Base-by-base conservation (phyloP, 2,113 vertebrate species). In the Tursiops truncatus region DNA sequence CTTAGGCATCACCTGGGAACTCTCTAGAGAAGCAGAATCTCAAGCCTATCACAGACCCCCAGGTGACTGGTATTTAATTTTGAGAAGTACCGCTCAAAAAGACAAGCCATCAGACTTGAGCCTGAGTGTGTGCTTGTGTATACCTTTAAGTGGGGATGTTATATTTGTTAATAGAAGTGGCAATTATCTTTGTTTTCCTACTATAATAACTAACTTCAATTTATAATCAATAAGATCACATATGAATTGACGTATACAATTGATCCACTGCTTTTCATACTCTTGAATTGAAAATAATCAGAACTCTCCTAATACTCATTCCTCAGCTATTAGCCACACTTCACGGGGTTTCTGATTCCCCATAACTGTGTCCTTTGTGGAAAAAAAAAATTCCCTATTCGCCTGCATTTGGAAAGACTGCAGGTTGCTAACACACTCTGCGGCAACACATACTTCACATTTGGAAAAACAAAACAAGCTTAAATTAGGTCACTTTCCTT, bases 141-240 rank as follows among this genome's bases (percentile, higher is more conserved):
- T 44, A 26, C 17, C 21, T 77, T 76, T 70, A 58, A 85, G 56
- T 36, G 18, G 33, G 8, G 36, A 31, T 41, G 47, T 31, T 47
- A 9, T 25, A 17, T 76, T 77, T 70, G 12, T 60, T 92, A 47
- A 44, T 4, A 65, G 50, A 80, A 38, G 14, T 79, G 41, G 20
- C 65, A 74, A 8, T 95, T 86, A 31, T n/a, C 25, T 95, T 94
- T 92, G n/a, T 76, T 91, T 80, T 80, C n/a, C 10, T 38, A 17
- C 41, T 87, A 26, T 73, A 38, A 58, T 63, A 53, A 91, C 68
- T n/a, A 50, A 91, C 47, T 91, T 87, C 23, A 91, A 15, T 74
- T 58, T 89, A 10, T 62, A 47, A 88, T 63, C 38, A 62, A 23
- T n/a, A 93, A 38, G 26, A 74, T 91, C n/a, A 41, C 26, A 47